phyloP scores from a whole-genome alignment of 2,797 vertebrate genomes.

The Muscicapa comitata region DNA sequence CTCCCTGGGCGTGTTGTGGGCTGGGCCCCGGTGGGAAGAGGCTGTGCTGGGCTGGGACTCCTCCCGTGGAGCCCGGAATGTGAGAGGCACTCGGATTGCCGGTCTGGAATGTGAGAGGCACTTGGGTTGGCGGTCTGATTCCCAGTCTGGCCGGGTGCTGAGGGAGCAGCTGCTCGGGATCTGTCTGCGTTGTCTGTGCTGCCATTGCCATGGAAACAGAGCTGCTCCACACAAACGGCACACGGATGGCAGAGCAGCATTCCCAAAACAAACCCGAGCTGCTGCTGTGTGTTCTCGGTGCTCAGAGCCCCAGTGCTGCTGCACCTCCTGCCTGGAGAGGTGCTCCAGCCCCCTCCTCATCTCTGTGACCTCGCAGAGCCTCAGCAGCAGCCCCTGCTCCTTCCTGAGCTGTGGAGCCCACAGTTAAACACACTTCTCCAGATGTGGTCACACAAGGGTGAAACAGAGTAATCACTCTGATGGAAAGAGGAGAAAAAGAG shows the following conservation, averaged over 20 bases:
- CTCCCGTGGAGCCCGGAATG: no score
- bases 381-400: not conserved
- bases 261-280: not conserved
- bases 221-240: not conserved
- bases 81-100: no score
- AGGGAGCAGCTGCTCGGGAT: not conserved
- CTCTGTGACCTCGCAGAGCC: not conserved
- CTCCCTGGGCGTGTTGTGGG: not conserved
- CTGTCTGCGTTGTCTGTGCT: not conserved
- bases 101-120: not conserved
- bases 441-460: not conserved
- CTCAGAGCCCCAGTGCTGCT: not conserved
- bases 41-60: not conserved
- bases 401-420: not conserved
- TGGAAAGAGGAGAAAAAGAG: not conserved
- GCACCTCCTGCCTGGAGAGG: not conserved
- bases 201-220: not conserved
- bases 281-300: not conserved
- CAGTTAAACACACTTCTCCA: not conserved
- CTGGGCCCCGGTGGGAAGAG: not conserved
- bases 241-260: not conserved
- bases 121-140: rapidly evolving
- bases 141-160: not conserved
- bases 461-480: not conserved
- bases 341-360: not conserved